Base-by-base conservation (phyloP, 2,797 vertebrate genomes). In the Scolopax bukidnonensis region DNA sequence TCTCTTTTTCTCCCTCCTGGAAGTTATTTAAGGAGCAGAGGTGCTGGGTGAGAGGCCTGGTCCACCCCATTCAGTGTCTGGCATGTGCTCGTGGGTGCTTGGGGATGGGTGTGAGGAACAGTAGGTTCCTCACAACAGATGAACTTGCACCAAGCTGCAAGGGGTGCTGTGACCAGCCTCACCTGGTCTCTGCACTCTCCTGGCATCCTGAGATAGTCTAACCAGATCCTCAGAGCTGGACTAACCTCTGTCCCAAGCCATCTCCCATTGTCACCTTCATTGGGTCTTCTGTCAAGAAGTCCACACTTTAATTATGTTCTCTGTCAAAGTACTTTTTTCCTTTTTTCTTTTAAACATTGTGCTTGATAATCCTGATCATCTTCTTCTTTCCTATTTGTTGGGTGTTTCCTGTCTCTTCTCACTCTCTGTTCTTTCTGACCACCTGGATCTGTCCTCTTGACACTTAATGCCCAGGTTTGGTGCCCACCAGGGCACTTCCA, bases 401-500 rank as follows among this genome's bases (percentile, higher is more conserved):
- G 2, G 5, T 4, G 17, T 53, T 56, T 89, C 56, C 71, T 64
- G 9, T 25, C 10, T 50, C 20, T 86, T 51, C 16, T 28, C 11
- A 4, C 32, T 28, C 17, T 33, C 27, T 47, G 12, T 27, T 68
- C 60, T 40, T 57, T 48, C 43, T 74, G 21, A 38, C 24, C 20
- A 41, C 38, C 9, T 19, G 32, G 50, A 20, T 38, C n/a, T 71
- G 10, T n/a, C 75, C 30, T 70, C 32, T 43, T 2, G 3, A n/a
- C 51, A 38, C 36, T 51, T 9, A 3, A 16, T 59, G 53, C 38
- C 43, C 0, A 0, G n/a, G 15, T 43, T 75, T 2, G 11, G 64
- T 25, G 59, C 30, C n/a, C 17, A 6, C 27, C 21, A 57, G 32
- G 18, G 64, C 77, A n/a, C 32, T 63, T 70, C n/a, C 1, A 5